Base-by-base conservation (phyloP, 2,888 invertebrate species). In the Temnothorax unifasciatus region DNA sequence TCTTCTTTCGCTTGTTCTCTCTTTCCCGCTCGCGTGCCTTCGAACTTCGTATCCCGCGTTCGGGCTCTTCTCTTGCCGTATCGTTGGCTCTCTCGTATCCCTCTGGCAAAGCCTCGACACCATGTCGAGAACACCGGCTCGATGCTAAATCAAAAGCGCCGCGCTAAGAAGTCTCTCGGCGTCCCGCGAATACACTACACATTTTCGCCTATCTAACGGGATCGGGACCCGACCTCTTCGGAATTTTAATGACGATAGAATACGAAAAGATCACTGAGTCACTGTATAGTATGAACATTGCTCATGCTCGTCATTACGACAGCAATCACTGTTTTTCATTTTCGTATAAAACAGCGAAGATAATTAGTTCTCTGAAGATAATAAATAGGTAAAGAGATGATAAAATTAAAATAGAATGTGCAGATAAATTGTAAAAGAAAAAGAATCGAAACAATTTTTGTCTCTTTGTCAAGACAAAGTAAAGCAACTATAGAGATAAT, bases 91-190 rank as follows among this genome's bases (percentile, higher is more conserved):
- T 57, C 41, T 71, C 54, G n/a, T 69, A 29, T 57, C 25, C 76
- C 64, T 52, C 66, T 68, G 21, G 63, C 47, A 61, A 57, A 68
- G 69, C 52, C 75, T 52, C 54, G 75, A 68, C 74, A 66, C 50
- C 82, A 74, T 84, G 85, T 83, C 86, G 83, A 69, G 64, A 75
- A 82, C 87, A 89, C 83, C 85, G 86, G 83, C 64, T 64, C 84
- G 52, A 76, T 85, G 91, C 91, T 94, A 94, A 94, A 94, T 94
- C 94, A 94, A 94, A 94, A 94, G 90, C 90, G 88, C 90, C 91
- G 87, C 83, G 90, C 91, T 91, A 92, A 93, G 92, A 93, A 93
- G 92, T 93, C 91, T 91, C 88, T 82, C 85, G 87, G 87, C 89
- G 90, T 90, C 90, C 88, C 92, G 89, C 92, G 90, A 90, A 91